A percentile compares a stretch with the other conserved stretches of the same genome.
phyloP scores from a whole-genome alignment of 2,888 invertebrate genomes.

The Neocrepidodera transversa region DNA sequence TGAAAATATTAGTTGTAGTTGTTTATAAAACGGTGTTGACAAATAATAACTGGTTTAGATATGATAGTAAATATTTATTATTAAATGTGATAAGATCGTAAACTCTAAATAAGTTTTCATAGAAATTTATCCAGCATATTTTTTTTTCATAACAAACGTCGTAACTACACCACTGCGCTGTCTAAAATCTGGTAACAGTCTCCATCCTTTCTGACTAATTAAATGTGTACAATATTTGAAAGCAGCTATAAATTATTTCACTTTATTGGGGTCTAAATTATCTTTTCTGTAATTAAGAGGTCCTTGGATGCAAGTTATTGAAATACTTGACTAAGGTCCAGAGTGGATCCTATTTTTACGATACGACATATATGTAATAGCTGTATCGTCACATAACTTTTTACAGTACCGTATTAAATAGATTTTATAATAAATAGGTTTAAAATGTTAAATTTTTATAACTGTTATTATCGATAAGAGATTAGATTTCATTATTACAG shows the following conservation, averaged over 20 bases:
- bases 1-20: too few relatives aligned
- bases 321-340: conserved; percentile 52
- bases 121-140: too few relatives aligned
- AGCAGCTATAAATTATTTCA: conserved; percentile 53
- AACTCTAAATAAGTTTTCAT: too few relatives aligned
- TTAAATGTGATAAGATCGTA: too few relatives aligned
- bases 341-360: conserved; percentile 52
- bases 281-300: conserved; percentile 50
- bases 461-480: neutral
- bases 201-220: conserved; percentile 58
- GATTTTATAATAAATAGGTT: neutral
- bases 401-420: conserved; percentile 33
- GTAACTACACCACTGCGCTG: too few relatives aligned
- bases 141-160: too few relatives aligned
- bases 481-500: neutral
- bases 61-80: too few relatives aligned
- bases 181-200: too few relatives aligned
- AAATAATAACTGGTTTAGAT: too few relatives aligned
- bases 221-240: conserved; percentile 57
- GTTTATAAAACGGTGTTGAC: too few relatives aligned
- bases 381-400: conserved; percentile 55
- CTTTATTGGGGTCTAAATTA: conserved; percentile 51
- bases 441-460: neutral
- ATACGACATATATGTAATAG: conserved; percentile 51
- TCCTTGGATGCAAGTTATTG: conserved; percentile 48